Percentiles rank a stretch among this genome's conserved stretches.
Evolutionary conservation across 2,113 vertebrate genomes (phyloP).

Genomic region (Pollachius pollachius): DNA sequence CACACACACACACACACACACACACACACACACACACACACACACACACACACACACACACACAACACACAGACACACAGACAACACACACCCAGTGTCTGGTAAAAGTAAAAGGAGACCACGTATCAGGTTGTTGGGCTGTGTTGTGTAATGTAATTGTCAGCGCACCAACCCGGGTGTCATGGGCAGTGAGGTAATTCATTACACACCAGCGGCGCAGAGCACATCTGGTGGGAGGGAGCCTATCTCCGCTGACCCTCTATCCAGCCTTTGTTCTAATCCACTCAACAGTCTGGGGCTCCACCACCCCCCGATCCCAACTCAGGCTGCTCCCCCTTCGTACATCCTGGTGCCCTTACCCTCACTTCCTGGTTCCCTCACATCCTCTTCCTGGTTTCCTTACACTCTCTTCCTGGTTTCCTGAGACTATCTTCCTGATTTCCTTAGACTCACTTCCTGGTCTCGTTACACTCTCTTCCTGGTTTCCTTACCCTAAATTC

Average conservation of each 20-base stretch:
- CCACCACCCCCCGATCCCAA: no score
- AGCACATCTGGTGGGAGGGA: constrained; percentile 57
- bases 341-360: no score
- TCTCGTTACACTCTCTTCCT: constrained; percentile 1
- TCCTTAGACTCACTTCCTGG: neutral
- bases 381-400: constrained; percentile 25
- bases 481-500: neutral
- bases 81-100: constrained; percentile 9
- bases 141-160: constrained; percentile 56
- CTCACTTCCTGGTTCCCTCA: no score
- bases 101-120: constrained; percentile 24
- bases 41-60: constrained; percentile 9
- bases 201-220: constrained; percentile 39
- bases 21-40: neutral
- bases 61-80: no score
- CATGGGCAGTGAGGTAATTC: constrained; percentile 55
- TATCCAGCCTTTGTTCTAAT: constrained; percentile 43
- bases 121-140: constrained; percentile 48
- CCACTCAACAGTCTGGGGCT: constrained; percentile 25
- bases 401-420: constrained; percentile 17
- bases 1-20: constrained; percentile 21
- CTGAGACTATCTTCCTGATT: constrained; percentile 28
- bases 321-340: no score
- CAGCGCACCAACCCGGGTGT: constrained; percentile 46
- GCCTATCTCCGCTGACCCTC: constrained; percentile 44